These are phyloP conservation scores for Hippocampus comes DNA, from an alignment of 2,113 vertebrate genomes.

Conservation along the genomic window DNA sequence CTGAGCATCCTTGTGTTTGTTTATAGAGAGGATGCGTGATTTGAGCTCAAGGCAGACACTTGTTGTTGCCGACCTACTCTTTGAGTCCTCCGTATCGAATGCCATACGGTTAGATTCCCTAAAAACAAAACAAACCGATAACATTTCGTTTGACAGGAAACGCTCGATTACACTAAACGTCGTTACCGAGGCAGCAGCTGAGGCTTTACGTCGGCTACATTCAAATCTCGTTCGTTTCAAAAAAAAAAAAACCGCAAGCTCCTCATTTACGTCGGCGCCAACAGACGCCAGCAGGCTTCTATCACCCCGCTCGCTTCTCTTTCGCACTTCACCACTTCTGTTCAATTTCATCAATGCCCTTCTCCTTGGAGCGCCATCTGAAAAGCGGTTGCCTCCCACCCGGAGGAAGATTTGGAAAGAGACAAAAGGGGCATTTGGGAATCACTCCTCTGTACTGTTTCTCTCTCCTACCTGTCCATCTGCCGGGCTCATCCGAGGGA, in stretches of 20 bases:
- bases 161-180: no score
- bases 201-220: background rate
- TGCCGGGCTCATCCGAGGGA: slow-evolving; percentile 29
- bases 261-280: slow-evolving; percentile 37
- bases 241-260: background rate
- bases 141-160: no score
- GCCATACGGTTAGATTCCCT: no score
- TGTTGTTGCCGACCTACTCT: no score
- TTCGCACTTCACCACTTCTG: slow-evolving; percentile 31
- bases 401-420: slow-evolving; percentile 40
- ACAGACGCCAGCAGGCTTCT: slow-evolving; percentile 64
- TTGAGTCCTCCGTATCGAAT: no score
- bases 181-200: no score
- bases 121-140: no score
- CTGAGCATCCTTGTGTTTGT: no score
- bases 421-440: slow-evolving; percentile 36
- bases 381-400: slow-evolving; percentile 22
- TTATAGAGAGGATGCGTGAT: no score
- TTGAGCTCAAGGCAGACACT: no score
- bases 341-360: slow-evolving; percentile 20
- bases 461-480: slow-evolving; percentile 52
- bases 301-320: slow-evolving; percentile 29
- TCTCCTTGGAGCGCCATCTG: slow-evolving; percentile 42
- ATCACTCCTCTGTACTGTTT: slow-evolving; percentile 17
- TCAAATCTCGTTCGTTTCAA: background rate